A percentile compares a stretch with the other conserved stretches of the same genome.
Evolutionary conservation across 2,113 vertebrate species (phyloP).

Genomic region (Hiodon alosoides): DNA sequence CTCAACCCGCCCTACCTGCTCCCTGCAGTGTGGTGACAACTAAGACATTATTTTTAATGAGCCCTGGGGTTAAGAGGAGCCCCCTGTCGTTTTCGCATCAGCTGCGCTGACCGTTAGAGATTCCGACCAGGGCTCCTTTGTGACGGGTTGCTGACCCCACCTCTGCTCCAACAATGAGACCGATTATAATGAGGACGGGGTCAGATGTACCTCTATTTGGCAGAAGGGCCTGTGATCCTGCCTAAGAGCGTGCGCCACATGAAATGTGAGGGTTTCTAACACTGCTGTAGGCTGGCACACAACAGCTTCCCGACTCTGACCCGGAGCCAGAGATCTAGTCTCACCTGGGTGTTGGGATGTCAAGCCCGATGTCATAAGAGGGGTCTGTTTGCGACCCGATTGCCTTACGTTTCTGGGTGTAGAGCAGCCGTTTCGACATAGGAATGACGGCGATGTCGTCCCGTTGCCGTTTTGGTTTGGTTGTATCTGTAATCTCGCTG

Average conservation of each 20-base stretch:
- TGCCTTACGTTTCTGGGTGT: too few species aligned
- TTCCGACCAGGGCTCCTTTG: conserved; percentile 20
- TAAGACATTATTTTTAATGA: not conserved
- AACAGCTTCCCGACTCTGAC: too few species aligned
- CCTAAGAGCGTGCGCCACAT: not conserved
- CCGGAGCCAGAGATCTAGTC: too few species aligned
- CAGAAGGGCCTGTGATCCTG: not conserved
- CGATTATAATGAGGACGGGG: conserved; percentile 14
- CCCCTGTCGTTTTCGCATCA: not conserved
- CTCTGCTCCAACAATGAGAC: conserved; percentile 6
- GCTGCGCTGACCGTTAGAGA: conserved; percentile 1
- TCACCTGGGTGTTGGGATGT: too few species aligned
- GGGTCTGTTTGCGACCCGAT: too few species aligned
- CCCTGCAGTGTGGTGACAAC: not conserved
- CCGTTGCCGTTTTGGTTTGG: not conserved
- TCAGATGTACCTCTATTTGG: conserved; percentile 18
- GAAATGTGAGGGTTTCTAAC: not conserved
- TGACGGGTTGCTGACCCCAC: conserved; percentile 12
- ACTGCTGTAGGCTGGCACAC: not conserved
- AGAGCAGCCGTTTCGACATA: too few species aligned
- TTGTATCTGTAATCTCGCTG: not conserved
- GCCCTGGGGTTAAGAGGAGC: conserved; percentile 16
- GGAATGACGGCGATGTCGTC: too few species aligned
- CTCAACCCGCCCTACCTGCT: not conserved
- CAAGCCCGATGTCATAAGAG: too few species aligned